phyloP scores from a whole-genome alignment of 2,797 vertebrate species.

The Manis pentadactyla region DNA sequence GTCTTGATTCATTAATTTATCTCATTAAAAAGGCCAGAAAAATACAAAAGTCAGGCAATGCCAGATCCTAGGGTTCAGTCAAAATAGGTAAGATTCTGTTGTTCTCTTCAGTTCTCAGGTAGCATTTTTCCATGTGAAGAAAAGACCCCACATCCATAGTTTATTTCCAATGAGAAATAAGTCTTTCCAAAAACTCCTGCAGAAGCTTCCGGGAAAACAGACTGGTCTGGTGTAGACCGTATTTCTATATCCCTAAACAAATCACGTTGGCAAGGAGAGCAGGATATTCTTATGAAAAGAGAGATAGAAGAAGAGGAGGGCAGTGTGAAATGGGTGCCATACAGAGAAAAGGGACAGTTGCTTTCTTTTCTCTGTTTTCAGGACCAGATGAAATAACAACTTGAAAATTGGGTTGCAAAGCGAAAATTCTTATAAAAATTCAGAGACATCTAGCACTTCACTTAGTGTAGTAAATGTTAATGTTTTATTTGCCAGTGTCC shows the following conservation, averaged over 20 bases:
- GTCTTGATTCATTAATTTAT: not conserved
- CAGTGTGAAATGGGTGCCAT: not conserved
- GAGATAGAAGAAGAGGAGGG: not conserved
- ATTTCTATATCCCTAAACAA: not conserved
- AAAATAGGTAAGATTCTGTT: not conserved
- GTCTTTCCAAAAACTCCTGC: not conserved
- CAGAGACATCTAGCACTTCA: not conserved
- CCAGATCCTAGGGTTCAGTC: not conserved
- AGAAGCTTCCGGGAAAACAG: not conserved
- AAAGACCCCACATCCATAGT: not conserved
- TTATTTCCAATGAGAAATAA: not conserved
- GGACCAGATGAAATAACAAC: not conserved
- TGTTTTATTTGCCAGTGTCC: not conserved
- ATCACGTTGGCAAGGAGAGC: not conserved
- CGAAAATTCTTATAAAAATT: conserved; percentile 4
- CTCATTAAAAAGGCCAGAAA: conserved; percentile 14
- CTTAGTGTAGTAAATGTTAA: not conserved
- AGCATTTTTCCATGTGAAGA: not conserved
- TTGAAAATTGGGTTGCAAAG: not conserved
- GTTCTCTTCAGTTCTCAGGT: not conserved
- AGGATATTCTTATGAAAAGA: not conserved
- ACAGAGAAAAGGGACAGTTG: not conserved
- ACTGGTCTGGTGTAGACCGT: not conserved
- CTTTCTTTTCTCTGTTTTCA: too few relatives aligned
- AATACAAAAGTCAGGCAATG: not conserved